These are phyloP conservation scores for Macrosteles quadrilineatus DNA, from an alignment of 1,140 invertebrate genomes.

Conservation along the genomic window DNA sequence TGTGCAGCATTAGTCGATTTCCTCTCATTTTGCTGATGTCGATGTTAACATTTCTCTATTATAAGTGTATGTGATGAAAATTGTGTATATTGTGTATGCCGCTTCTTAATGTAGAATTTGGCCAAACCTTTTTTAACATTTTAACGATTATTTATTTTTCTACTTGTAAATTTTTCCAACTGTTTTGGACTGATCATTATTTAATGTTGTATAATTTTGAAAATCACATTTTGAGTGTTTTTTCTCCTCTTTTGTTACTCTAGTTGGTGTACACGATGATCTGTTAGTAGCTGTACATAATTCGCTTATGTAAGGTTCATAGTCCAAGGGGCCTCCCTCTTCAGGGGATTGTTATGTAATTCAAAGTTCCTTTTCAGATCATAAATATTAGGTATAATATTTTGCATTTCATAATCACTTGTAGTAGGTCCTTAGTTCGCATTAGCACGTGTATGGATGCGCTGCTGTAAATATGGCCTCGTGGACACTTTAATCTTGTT, in stretches of 20 bases:
- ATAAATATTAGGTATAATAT: constrained; percentile 19
- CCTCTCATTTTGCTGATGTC: constrained; percentile 18
- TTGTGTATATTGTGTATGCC: constrained; percentile 22
- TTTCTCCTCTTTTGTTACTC: constrained; percentile 8
- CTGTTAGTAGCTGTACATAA: constrained; percentile 28
- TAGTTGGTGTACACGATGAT: constrained; percentile 22
- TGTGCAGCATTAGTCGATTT: constrained; percentile 15
- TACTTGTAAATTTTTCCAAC: background rate
- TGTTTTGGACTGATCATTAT: background rate
- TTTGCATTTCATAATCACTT: constrained; percentile 25
- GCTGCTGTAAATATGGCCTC: constrained; percentile 24
- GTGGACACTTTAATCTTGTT: constrained; percentile 6
- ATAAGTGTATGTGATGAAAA: constrained; percentile 27
- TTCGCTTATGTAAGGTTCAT: constrained; percentile 14
- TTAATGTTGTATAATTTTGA: background rate
- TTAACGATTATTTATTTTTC: background rate
- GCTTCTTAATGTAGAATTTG: constrained; percentile 12
- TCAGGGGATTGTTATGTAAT: constrained; percentile 28
- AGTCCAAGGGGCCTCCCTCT: constrained; percentile 30
- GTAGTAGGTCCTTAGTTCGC: background rate
- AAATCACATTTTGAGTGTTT: background rate
- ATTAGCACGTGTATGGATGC: constrained; percentile 22
- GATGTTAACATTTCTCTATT: constrained; percentile 24
- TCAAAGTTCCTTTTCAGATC: constrained; percentile 36
- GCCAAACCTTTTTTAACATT: background rate